These are phyloP conservation scores for Margarornis squamiger DNA, from an alignment of 2,797 vertebrate species.

Conservation along the genomic window DNA sequence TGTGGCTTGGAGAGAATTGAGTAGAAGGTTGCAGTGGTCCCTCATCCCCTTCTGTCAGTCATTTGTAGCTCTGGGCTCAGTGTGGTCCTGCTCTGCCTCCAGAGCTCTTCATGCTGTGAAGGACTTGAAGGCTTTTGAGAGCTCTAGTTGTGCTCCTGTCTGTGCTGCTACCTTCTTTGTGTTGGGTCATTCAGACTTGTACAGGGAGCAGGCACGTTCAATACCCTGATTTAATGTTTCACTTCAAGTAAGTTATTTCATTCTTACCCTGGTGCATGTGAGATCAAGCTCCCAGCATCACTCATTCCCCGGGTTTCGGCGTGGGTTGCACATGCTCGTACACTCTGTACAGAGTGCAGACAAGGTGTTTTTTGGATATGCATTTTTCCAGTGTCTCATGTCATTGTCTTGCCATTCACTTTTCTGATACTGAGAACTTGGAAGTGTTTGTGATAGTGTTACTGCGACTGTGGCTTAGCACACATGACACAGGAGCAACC, in stretches of 20 bases:
- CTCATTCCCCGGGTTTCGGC: neutral
- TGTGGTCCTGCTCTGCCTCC: neutral
- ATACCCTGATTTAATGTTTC: neutral
- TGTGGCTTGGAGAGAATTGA: neutral
- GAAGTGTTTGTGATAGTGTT: neutral
- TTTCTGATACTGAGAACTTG: neutral
- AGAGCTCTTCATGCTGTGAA: accelerated
- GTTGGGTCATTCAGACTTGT: neutral
- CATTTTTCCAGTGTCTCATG: neutral
- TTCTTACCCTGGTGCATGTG: neutral
- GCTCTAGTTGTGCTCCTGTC: neutral
- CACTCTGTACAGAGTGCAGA: neutral
- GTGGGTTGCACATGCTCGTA: neutral
- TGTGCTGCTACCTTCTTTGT: accelerated
- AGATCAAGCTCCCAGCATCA: neutral
- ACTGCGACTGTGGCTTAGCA: neutral
- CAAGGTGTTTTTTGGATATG: neutral
- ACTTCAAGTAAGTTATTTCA: neutral
- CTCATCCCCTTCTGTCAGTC: neutral
- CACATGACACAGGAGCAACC: neutral
- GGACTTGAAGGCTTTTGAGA: neutral
- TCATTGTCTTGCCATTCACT: neutral
- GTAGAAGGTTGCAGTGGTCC: neutral
- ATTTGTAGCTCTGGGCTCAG: accelerated
- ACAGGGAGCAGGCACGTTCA: neutral